Percentiles rank a stretch among this genome's conserved stretches.
Evolutionary conservation across 2,888 invertebrate genomes (phyloP).

Genomic region (Hypselothyrea guttata): DNA sequence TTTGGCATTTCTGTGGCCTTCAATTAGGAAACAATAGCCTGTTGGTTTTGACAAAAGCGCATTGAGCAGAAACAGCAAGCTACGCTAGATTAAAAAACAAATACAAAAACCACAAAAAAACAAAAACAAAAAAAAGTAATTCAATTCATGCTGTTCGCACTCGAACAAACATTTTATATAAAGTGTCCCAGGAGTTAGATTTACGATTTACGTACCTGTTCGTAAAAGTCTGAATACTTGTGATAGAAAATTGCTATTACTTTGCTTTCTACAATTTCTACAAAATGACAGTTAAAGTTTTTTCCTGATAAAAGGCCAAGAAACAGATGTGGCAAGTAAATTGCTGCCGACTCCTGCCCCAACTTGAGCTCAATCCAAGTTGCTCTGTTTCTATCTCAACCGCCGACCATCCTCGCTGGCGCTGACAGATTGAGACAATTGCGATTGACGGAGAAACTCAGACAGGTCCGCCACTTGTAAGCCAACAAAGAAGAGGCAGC

Average conservation of each 20-base stretch:
- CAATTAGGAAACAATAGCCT: conserved; percentile 7
- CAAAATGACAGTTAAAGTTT: conserved; percentile 41
- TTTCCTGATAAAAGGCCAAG: conserved; percentile 27
- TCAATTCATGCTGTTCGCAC: conserved; percentile 20
- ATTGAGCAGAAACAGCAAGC: background rate
- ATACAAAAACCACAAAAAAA: no score
- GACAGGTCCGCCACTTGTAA: conserved; percentile 14
- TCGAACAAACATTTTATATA: conserved; percentile 23
- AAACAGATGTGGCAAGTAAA: conserved; percentile 22
- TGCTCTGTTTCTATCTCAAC: conserved; percentile 5
- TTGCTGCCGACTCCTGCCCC: no score
- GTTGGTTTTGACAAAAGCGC: conserved; percentile 17
- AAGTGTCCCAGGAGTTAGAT: conserved; percentile 59
- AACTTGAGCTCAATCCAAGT: no score
- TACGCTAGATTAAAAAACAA: background rate
- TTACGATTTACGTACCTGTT: conserved; percentile 35
- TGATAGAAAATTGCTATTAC: conserved; percentile 51
- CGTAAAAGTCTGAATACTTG: conserved; percentile 32
- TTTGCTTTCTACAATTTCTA: conserved; percentile 17
- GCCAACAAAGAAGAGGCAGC: conserved; percentile 8
- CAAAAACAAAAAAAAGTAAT: conserved; percentile 40
- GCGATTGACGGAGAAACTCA: no score
- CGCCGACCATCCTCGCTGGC: conserved; percentile 17
- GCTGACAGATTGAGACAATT: conserved; percentile 54
- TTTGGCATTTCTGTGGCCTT: conserved; percentile 4